These are phyloP conservation scores for Perizoma flavofasciatum DNA, from an alignment of 2,888 invertebrate genomes.

Conservation along the genomic window DNA sequence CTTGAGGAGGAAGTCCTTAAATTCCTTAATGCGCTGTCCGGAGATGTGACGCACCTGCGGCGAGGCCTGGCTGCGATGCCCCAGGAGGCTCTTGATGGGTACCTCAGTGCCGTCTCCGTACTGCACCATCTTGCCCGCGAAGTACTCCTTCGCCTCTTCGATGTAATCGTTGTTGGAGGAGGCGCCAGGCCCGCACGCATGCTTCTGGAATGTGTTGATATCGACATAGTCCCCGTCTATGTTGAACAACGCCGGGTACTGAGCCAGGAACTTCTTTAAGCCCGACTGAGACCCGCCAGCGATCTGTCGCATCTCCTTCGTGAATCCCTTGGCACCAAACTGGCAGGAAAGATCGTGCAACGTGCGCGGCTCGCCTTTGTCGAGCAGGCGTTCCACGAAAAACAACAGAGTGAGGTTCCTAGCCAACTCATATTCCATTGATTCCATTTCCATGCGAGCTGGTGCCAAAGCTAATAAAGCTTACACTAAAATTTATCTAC, in stretches of 20 bases:
- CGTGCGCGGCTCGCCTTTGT: slow-evolving; percentile 97
- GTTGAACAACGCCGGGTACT: slow-evolving; percentile 98
- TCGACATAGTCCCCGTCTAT: slow-evolving; percentile 97
- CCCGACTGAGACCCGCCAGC: slow-evolving; percentile 98
- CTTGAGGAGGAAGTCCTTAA: slow-evolving; percentile 93
- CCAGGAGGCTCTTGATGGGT: slow-evolving; percentile 97
- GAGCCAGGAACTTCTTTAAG: slow-evolving; percentile 97
- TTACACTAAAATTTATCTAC: slow-evolving; percentile 80
- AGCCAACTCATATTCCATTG: slow-evolving; percentile 96
- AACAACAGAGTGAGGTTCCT: slow-evolving; percentile 98
- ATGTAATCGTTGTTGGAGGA: slow-evolving; percentile 94
- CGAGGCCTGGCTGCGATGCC: slow-evolving; percentile 98
- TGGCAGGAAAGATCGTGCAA: slow-evolving; percentile 99
- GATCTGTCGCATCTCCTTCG: slow-evolving; percentile 98
- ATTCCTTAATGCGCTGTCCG: slow-evolving; percentile 96
- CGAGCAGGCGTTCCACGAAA: slow-evolving; percentile 98
- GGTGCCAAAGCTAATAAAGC: slow-evolving; percentile 76
- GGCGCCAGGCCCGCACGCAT: slow-evolving; percentile 82
- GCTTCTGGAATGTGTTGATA: slow-evolving; percentile 91
- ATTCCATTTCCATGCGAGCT: slow-evolving; percentile 90
- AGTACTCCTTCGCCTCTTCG: slow-evolving; percentile 98
- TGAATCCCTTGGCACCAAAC: slow-evolving; percentile 99
- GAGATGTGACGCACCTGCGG: slow-evolving; percentile 98
- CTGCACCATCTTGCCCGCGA: slow-evolving; percentile 96
- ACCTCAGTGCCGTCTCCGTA: slow-evolving; percentile 98